Conservation (phyloP, 1,140 invertebrate species). For the Neodiprion virginianus region DNA sequence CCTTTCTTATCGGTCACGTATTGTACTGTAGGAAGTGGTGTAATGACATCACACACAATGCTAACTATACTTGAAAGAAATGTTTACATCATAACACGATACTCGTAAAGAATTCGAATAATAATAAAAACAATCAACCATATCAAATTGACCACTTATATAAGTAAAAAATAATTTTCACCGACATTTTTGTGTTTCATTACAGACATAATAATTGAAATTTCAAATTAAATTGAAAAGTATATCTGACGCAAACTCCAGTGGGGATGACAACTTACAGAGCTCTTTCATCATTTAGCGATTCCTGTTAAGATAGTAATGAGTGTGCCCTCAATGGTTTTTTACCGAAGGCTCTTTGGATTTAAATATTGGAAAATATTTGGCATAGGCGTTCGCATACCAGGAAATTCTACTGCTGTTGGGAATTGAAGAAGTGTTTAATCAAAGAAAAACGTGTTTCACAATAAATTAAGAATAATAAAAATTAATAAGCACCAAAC, state of each 20-base stretch:
- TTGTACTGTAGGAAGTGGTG: too few species aligned
- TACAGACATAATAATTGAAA: not conserved
- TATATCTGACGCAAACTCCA: not conserved
- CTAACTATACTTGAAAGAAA: too few species aligned
- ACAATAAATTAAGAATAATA: not conserved
- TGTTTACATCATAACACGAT: too few species aligned
- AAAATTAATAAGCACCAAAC: not conserved
- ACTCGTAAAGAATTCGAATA: too few species aligned
- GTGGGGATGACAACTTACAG: not conserved
- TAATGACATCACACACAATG: too few species aligned
- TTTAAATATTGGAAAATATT: constrained; percentile 50
- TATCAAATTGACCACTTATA: not conserved
- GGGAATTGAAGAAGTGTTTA: constrained; percentile 17
- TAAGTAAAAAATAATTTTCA: not conserved
- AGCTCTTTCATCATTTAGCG: not conserved
- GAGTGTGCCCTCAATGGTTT: constrained; percentile 23
- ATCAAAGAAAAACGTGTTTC: constrained; percentile 15
- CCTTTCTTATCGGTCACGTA: too few species aligned
- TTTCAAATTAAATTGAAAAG: not conserved
- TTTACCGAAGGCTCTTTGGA: constrained; percentile 42
- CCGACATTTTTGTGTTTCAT: not conserved
- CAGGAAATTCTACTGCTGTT: too few species aligned
- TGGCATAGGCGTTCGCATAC: not conserved
- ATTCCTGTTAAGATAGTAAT: constrained; percentile 31
- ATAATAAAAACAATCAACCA: not conserved